Percentiles rank a stretch among this genome's conserved stretches.
These are phyloP conservation scores for Rousettus leschenaultii DNA, from an alignment of 2,113 vertebrate genomes.

Conservation along the genomic window DNA sequence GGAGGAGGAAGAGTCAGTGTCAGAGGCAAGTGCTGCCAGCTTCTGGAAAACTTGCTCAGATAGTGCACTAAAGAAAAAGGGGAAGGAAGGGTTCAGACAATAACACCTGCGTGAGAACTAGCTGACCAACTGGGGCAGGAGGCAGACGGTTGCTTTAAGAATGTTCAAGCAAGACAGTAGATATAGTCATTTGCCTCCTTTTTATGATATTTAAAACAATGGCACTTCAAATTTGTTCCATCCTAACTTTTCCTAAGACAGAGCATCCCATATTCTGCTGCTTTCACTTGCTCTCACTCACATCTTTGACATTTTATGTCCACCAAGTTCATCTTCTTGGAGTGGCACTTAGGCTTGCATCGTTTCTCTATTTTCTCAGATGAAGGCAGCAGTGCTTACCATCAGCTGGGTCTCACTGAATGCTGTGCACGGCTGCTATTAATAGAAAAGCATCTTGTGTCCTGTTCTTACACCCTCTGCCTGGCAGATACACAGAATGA, in stretches of 20 bases:
- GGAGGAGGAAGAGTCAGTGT: neutral
- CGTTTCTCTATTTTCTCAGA: neutral
- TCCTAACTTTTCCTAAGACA: neutral
- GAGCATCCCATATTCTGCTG: rapidly evolving
- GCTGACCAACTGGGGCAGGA: neutral
- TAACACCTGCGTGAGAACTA: neutral
- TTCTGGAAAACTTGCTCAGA: conserved; percentile 32
- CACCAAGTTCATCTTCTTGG: neutral
- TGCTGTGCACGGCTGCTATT: neutral
- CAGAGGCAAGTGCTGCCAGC: neutral
- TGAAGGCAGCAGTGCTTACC: neutral
- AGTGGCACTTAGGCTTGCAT: rapidly evolving
- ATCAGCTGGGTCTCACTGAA: neutral
- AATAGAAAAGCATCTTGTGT: neutral
- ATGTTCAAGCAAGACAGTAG: neutral
- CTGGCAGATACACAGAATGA: neutral
- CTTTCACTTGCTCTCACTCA: rapidly evolving
- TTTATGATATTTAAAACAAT: neutral
- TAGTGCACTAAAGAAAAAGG: neutral
- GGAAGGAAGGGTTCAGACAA: neutral
- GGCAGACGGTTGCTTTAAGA: neutral
- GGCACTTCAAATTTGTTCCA: rapidly evolving
- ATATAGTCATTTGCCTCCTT: rapidly evolving
- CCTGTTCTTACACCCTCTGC: neutral
- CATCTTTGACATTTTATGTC: neutral